Evolutionary conservation across 2,113 vertebrate genomes (phyloP), one percentile per base, ranked within the genome.

Genomic region (Oryzias javanicus): DNA sequence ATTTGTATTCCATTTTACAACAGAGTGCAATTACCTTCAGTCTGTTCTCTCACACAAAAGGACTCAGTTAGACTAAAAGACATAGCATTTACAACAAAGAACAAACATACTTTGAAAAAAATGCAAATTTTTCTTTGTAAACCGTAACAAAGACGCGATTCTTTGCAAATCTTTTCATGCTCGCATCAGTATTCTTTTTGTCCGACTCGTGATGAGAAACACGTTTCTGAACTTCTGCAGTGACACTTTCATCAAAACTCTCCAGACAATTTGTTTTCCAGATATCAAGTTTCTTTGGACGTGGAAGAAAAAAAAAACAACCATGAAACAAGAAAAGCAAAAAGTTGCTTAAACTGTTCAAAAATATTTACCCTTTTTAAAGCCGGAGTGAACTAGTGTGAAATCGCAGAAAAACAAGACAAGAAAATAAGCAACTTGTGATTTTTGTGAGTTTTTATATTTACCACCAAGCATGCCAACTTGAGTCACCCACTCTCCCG

Each of bases 1-100:
- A 19, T 66, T 60, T 75, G 18, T 57, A 63, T 54, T 63, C 35
- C 17, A 50, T 77, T 71, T 68, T 64, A 47, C n/a, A 18, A 52
- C 5, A 53, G 24, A 62, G 7, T 6, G 24, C 16, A 62, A 55
- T 64, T 64, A 63, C 35, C 35, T 69, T 62, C 42, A 5, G 42
- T 22, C 19, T 60, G 42, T 41, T 54, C 20, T 24, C 25, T 19
- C n/a, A 25, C 5, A 64, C 44, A 25, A 49, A 57, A 27, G 42
- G n/a, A 41, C 25, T 54, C 14, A 46, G 18, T 60, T 45, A 35
- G 44, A 64, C 19, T 35, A 10, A 40, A 47, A 55, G 15, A 60
- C 17, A 53, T 15, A 10, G 5, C 56, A 62, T 49, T 49, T 52
- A 17, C 16, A 44, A 44, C 16, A 44, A 16, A 44, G 14, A 44